Base-by-base conservation (phyloP, 2,797 vertebrate genomes). In the Oreortyx pictus region DNA sequence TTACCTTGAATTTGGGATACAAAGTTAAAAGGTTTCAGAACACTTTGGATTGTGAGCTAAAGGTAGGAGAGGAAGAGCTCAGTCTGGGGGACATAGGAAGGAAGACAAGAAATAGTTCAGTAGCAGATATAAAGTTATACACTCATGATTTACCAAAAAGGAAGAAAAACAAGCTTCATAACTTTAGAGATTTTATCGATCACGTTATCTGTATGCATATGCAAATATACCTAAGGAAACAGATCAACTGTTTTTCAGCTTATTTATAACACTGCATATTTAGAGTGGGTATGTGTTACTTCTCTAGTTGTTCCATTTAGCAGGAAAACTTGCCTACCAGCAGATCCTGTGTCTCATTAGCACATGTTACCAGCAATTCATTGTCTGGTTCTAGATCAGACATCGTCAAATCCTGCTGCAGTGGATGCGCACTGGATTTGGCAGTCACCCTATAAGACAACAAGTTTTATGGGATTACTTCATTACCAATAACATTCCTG, bases 341-440 rank as follows among this genome's bases (percentile, higher is more conserved):
- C 73, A 97, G 93, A 82, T 98, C 96, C 49, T 76, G 94, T 10
- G 94, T 94, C 80, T 96, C 94, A 91, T 97, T 97, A 82, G 96
- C 31, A 2, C 27, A 82, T 24, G 96, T 93, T 39, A 97, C 91
- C 74, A 97, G 94, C 71, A 97, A 96, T 54, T 94, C 97, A 68
- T 88, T 66, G 49, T 97, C 97, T 70, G 88, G 61, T 62, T 68
- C 85, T 37, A 43, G 47, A 49, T 57, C 46, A 27, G 23, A 54
- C 27, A 61, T 2, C 25, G 41, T 43, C 73, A 86, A 61, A 35
- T 85, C 83, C 22, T 94, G 90, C 93, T 46, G 56, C 7, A 23
- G 68, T 50, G n/a, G 17, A 23, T 23, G 33, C 73, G 59, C n/a
- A 57, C 27, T 62, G 24, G 43, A 85, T 71, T 65, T 73, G 72